A percentile compares a stretch with the other conserved stretches of the same genome.
phyloP scores from a whole-genome alignment of 2,888 invertebrate genomes.

The Drosophila pseudotakahashii region DNA sequence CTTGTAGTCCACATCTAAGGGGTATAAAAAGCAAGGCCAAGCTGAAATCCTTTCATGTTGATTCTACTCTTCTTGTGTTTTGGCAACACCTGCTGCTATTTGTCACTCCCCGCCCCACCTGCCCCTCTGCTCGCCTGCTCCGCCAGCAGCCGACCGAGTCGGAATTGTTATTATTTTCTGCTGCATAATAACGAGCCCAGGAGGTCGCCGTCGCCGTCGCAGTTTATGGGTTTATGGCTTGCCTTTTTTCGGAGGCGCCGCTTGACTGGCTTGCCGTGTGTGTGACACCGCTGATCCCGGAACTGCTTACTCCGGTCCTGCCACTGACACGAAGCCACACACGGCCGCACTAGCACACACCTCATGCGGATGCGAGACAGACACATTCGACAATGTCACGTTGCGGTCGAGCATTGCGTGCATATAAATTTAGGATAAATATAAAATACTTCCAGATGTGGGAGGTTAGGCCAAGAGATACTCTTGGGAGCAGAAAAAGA shows the following conservation, averaged over 20 bases:
- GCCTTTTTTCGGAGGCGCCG: constrained; percentile 30
- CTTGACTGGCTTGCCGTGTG: constrained; percentile 43
- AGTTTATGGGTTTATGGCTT: constrained; percentile 55
- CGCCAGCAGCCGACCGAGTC: constrained; percentile 14
- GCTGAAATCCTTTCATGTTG: constrained; percentile 45
- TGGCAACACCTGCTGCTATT: constrained; percentile 66
- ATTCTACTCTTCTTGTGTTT: constrained; percentile 38
- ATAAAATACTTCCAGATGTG: constrained; percentile 25
- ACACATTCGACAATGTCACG: constrained; percentile 75
- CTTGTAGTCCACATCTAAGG: not conserved
- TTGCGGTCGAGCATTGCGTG: constrained; percentile 53
- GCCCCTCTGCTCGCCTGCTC: constrained; percentile 2
- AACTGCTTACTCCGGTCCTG: constrained; percentile 31
- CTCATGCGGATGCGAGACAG: constrained; percentile 15
- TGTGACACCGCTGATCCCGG: constrained; percentile 38
- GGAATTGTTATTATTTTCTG: constrained; percentile 50
- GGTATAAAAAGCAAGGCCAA: constrained; percentile 14
- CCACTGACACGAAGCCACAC: constrained; percentile 14
- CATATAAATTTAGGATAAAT: constrained; percentile 62
- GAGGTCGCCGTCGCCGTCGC: constrained; percentile 39
- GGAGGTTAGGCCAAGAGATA: not conserved
- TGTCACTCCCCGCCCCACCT: constrained; percentile 45
- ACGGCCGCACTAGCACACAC: not conserved
- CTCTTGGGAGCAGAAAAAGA: too few relatives aligned
- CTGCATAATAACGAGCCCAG: constrained; percentile 56